Evolutionary conservation across 2,797 vertebrate genomes (phyloP).

Genomic region (Spea hammondii): DNA sequence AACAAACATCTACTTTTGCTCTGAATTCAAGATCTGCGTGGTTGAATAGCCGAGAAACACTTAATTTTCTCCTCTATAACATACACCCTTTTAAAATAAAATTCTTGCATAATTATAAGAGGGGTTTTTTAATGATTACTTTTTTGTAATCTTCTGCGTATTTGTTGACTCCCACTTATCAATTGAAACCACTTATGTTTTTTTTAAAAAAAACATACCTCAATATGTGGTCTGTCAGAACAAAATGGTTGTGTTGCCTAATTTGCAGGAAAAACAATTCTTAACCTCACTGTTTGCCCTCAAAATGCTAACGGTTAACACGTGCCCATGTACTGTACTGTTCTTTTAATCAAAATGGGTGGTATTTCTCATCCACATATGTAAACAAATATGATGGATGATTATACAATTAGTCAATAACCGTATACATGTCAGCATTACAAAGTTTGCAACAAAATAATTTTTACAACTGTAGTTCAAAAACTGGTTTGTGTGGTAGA

Average conservation of each 20-base stretch:
- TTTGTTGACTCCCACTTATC: no score
- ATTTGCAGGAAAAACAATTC: background rate
- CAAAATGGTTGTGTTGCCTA: background rate
- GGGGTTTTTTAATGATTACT: no score
- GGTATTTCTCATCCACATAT: background rate
- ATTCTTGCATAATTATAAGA: no score
- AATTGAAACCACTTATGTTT: no score
- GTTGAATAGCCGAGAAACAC: no score
- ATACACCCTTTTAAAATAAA: no score
- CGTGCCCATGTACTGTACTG: conserved; percentile 12
- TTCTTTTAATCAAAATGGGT: conserved; percentile 23
- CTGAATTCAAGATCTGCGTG: no score
- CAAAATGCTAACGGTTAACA: conserved; percentile 4
- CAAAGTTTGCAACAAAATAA: background rate
- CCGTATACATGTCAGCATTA: background rate
- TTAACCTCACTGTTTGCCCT: conserved; percentile 1
- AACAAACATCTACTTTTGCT: no score
- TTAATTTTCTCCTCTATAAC: no score
- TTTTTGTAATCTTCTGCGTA: no score
- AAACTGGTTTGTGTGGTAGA: background rate
- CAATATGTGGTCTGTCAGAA: no score
- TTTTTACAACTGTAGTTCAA: background rate
- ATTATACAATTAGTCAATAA: conserved; percentile 16
- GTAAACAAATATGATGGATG: conserved; percentile 8
- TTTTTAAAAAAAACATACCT: no score